Percentiles rank a stretch among this genome's conserved stretches.
Conservation (phyloP, 2,888 invertebrate species). For the Cephus sareptanus region DNA sequence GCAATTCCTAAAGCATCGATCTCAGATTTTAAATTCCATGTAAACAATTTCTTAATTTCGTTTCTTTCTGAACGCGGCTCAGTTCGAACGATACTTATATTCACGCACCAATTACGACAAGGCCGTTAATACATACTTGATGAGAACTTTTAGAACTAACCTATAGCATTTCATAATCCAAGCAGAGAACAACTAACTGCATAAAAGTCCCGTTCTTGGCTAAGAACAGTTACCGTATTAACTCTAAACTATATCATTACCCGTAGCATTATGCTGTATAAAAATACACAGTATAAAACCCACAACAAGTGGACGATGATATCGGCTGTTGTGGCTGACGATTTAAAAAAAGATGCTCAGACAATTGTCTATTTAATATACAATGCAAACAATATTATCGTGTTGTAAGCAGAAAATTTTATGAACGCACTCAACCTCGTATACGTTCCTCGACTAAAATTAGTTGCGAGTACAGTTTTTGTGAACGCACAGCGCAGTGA, state of each 20-base stretch:
- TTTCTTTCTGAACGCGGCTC: neutral
- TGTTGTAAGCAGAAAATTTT: neutral
- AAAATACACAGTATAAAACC: neutral
- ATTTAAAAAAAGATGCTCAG: neutral
- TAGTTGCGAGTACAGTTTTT: too few species aligned
- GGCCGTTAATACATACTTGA: conserved; percentile 28
- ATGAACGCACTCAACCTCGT: neutral
- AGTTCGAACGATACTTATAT: conserved; percentile 27
- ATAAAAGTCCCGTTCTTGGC: neutral
- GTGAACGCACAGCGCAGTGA: neutral
- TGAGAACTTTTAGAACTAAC: neutral
- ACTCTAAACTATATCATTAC: neutral
- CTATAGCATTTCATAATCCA: neutral
- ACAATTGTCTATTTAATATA: neutral
- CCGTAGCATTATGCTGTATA: neutral
- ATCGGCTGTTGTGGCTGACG: neutral
- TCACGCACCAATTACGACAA: conserved; percentile 49
- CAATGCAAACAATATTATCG: neutral
- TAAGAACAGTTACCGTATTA: neutral
- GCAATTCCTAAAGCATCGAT: neutral
- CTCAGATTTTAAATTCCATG: neutral
- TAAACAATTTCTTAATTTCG: neutral
- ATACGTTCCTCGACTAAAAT: too few species aligned
- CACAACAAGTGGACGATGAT: neutral
- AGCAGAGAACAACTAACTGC: neutral